Conservation (phyloP, 2,113 vertebrate genomes). For the Callospermophilus lateralis region DNA sequence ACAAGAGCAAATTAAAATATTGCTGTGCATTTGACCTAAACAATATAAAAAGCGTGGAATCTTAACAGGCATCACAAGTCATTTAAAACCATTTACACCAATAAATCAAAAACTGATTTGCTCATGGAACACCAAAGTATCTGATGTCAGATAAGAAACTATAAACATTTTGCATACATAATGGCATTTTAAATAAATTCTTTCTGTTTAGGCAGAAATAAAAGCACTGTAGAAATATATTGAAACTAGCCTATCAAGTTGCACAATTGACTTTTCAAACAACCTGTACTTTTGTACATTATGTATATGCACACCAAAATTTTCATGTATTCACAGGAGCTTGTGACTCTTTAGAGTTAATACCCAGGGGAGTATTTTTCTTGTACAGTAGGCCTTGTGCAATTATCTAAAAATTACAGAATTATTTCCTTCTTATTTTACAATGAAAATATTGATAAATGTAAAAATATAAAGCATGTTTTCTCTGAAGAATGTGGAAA, state of each 20-base stretch:
- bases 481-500: background rate
- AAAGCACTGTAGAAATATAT: background rate
- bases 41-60: background rate
- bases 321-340: background rate
- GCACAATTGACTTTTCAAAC: background rate
- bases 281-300: background rate
- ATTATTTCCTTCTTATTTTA: background rate
- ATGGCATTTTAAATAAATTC: background rate
- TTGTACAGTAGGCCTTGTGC: background rate
- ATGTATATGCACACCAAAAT: background rate
- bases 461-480: background rate
- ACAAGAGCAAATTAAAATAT: constrained; percentile 12
- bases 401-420: background rate
- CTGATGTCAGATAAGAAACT: background rate
- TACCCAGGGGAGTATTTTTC: background rate
- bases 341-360: background rate
- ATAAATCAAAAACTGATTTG: background rate
- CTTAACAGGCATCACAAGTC: background rate
- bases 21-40: background rate
- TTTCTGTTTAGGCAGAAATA: background rate
- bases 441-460: background rate
- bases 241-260: background rate
- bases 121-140: background rate
- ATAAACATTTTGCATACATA: background rate
- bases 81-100: background rate